Percentiles rank a stretch among this genome's conserved stretches.
phyloP scores from a whole-genome alignment of 1,140 invertebrate genomes.

The Cherax quadricarinatus region DNA sequence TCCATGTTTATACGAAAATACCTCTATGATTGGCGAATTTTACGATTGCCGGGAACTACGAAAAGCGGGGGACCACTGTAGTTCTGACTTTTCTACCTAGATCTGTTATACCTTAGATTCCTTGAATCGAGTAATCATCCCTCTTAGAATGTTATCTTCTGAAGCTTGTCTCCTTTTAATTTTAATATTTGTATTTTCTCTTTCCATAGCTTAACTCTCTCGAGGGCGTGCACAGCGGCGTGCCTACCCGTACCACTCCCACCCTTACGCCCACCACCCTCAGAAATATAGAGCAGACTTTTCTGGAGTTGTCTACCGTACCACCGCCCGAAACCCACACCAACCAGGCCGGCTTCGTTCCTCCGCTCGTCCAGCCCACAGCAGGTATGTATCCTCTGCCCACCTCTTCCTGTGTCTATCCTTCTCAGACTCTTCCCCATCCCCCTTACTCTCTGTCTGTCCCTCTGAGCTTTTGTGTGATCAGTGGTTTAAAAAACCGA shows the following conservation, averaged over 20 bases:
- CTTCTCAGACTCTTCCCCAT: background rate
- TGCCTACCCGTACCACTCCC: slow-evolving; percentile 92
- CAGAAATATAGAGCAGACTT: slow-evolving; percentile 90
- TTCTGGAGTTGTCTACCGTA: slow-evolving; percentile 79
- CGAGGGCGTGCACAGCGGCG: slow-evolving; percentile 78
- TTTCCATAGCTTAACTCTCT: slow-evolving; percentile 67
- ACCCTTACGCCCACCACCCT: slow-evolving; percentile 95
- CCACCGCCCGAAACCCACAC: slow-evolving; percentile 80
- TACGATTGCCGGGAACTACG: too few species aligned
- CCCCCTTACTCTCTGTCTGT: background rate
- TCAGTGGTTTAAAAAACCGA: too few species aligned
- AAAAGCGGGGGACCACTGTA: too few species aligned
- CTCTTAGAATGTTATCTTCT: too few species aligned
- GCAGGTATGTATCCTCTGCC: slow-evolving; percentile 26
- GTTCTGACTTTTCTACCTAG: too few species aligned
- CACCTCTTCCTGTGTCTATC: too few species aligned
- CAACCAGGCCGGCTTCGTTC: slow-evolving; percentile 93
- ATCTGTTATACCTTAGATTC: too few species aligned
- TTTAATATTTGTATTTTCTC: background rate
- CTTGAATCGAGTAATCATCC: too few species aligned
- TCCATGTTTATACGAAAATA: too few species aligned
- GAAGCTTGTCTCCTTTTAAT: too few species aligned
- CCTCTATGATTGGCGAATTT: too few species aligned
- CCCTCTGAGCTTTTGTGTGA: background rate
- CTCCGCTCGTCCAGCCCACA: slow-evolving; percentile 81